Evolutionary conservation across 2,888 invertebrate genomes (phyloP).

Genomic region (Caenorhabditis sp.): DNA sequence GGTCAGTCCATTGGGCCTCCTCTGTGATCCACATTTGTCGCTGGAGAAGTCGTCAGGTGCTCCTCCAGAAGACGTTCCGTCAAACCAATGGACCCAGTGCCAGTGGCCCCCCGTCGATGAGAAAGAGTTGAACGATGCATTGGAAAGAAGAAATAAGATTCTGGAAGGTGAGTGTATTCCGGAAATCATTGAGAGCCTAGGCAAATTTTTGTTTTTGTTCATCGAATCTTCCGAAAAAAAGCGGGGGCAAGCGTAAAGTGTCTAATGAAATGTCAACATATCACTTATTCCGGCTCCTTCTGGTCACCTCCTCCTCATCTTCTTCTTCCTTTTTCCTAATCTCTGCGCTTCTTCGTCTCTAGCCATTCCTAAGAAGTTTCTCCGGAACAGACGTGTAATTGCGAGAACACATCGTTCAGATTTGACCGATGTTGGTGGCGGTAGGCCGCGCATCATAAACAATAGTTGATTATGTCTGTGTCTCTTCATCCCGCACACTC

Average conservation of each 20-base stretch:
- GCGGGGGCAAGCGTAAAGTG: conserved; percentile 34
- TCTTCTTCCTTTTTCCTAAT: neutral
- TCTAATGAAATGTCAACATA: conserved; percentile 54
- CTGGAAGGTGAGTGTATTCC: conserved; percentile 53
- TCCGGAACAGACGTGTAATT: conserved; percentile 12
- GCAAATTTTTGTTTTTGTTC: too few relatives aligned
- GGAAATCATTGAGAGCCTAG: too few relatives aligned
- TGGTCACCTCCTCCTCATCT: neutral
- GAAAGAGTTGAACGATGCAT: conserved; percentile 48
- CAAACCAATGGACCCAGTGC: conserved; percentile 2
- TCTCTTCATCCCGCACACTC: conserved; percentile 10
- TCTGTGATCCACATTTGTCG: conserved; percentile 59
- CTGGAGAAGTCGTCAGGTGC: conserved; percentile 44
- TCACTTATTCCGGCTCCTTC: conserved; percentile 38
- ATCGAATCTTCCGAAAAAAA: conserved; percentile 1
- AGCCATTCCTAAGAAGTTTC: too few relatives aligned
- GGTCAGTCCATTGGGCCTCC: conserved; percentile 61
- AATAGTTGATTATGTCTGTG: conserved; percentile 23
- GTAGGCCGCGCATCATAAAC: conserved; percentile 32
- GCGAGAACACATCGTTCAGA: conserved; percentile 1
- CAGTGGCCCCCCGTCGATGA: conserved; percentile 38
- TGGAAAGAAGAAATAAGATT: conserved; percentile 61
- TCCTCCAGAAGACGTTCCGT: neutral
- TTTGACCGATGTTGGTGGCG: conserved; percentile 20
- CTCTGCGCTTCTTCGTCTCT: neutral